Evolutionary conservation across 2,113 vertebrate species (phyloP), one percentile per base, ranked within the genome.

Genomic region (Pangasianodon gigas): DNA sequence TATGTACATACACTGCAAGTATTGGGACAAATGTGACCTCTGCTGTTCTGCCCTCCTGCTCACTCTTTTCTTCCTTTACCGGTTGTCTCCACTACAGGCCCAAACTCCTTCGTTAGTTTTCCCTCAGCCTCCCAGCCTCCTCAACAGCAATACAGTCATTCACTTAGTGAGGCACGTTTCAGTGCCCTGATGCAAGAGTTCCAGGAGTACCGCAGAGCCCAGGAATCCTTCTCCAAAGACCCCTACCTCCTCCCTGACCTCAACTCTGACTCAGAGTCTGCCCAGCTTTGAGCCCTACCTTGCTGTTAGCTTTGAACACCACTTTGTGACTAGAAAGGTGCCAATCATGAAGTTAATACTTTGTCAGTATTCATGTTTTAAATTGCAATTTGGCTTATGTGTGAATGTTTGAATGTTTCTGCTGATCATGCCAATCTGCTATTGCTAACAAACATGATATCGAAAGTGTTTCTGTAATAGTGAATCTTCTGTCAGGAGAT

Each of bases 91-190:
- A 87, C 80, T 74, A 84, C 60, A 93, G 92, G 88, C 83, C 86
- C 87, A 37, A 74, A 88, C 41, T 32, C 69, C 67, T 83, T 87
- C 21, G 11, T 89, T 58, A 86, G 86, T 46, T 89, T 81, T 54
- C 92, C 92, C 3, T 93, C 93, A 77, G 93, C 92, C 90, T 93
- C 93, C 94, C 93, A 92, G 89, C 91, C 89, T 83, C 90, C 93
- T 87, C 90, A 90, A 71, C 91, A 92, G 91, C 92, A 90, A 48
- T 92, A 81, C 92, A 91, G 91, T 87, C 94, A 52, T 91, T 95
- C 95, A 88, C 94, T 96, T 65, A 96, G 95, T 69, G 96, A 96
- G 89, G 95, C 94, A 24, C 96, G 96, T 75, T 96, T 96, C 94
- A 95, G 94, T 87, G 96, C 96, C 85, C 94, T 97, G 44, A 95